A percentile compares a stretch with the other conserved stretches of the same genome.
Evolutionary conservation across 2,113 vertebrate species (phyloP).

Genomic region (Aviceda subcristata): DNA sequence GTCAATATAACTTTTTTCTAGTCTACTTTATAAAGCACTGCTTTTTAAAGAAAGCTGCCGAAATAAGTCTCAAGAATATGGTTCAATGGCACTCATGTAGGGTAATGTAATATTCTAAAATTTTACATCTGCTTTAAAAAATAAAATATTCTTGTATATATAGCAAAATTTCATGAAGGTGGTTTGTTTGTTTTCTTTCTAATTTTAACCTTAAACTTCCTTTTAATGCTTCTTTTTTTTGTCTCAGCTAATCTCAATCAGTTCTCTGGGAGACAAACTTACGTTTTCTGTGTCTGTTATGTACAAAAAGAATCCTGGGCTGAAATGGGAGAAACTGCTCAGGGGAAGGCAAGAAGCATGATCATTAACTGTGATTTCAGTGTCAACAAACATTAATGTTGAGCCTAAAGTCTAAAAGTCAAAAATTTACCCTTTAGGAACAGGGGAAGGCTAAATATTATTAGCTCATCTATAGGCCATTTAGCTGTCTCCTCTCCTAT

Average conservation of each 20-base stretch:
- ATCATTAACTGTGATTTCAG: background rate
- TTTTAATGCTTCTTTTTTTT: background rate
- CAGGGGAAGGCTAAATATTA: background rate
- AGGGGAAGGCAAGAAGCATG: background rate
- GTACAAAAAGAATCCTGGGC: background rate
- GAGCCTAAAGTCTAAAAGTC: background rate
- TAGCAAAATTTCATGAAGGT: background rate
- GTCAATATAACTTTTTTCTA: background rate
- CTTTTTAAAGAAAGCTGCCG: background rate
- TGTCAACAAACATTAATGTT: background rate
- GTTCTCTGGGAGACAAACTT: background rate
- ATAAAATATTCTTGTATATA: background rate
- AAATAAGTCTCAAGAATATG: background rate
- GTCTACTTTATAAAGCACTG: background rate
- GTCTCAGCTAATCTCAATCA: background rate
- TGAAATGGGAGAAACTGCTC: background rate
- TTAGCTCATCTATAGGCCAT: background rate
- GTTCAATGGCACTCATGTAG: rapidly evolving
- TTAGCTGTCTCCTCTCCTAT: background rate
- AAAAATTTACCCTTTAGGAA: background rate
- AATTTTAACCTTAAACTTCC: background rate
- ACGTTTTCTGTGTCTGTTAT: background rate
- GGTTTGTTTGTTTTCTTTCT: background rate
- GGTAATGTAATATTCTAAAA: background rate
- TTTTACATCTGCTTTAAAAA: background rate